Conservation (phyloP, 2,888 invertebrate species). For the Stenolophus ochropezus region DNA sequence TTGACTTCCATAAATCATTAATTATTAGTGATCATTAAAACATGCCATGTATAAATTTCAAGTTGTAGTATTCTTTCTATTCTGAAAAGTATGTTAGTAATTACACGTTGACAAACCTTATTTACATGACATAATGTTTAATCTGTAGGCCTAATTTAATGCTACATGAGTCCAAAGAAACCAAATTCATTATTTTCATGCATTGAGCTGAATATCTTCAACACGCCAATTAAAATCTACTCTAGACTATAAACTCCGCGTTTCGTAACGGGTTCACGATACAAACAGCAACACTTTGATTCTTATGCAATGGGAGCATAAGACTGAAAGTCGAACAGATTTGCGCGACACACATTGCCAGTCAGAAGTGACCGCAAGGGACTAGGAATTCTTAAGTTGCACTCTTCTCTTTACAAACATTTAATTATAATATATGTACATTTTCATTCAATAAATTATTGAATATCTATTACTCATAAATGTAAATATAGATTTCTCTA, state of each 20-base stretch:
- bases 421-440: background rate
- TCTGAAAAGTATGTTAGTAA: background rate
- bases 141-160: slow-evolving; percentile 17
- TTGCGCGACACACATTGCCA: slow-evolving; percentile 38
- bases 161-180: slow-evolving; percentile 2
- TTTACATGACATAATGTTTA: slow-evolving; percentile 20
- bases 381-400: background rate
- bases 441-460: background rate
- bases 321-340: slow-evolving; percentile 6
- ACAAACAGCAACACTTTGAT: background rate
- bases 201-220: slow-evolving; percentile 16
- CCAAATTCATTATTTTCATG: slow-evolving; percentile 43
- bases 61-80: background rate
- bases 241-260: slow-evolving; percentile 37
- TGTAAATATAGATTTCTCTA: too few relatives aligned
- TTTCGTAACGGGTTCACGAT: slow-evolving; percentile 38
- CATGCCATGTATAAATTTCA: background rate
- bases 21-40: background rate
- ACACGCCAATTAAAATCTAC: slow-evolving; percentile 41
- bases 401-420: background rate
- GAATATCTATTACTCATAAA: background rate
- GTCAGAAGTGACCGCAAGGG: slow-evolving; percentile 30
- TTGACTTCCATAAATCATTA: background rate
- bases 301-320: slow-evolving; percentile 31
- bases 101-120: background rate